A percentile compares a stretch with the other conserved stretches of the same genome.
phyloP scores from a whole-genome alignment of 2,888 invertebrate genomes.

The Alsophila aescularia region DNA sequence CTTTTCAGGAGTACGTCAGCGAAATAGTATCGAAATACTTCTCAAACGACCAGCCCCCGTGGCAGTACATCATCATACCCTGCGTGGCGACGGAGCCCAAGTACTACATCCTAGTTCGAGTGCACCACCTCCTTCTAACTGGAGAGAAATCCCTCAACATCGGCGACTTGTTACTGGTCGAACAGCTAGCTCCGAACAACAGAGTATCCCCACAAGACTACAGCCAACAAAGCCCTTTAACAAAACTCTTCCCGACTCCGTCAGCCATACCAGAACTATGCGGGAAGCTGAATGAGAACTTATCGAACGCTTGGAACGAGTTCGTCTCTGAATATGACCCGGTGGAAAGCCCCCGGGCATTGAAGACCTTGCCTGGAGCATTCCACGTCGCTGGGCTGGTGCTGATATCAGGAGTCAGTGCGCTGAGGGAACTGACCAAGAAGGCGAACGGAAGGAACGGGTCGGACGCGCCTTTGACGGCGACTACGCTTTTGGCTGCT shows the following conservation, averaged over 20 bases:
- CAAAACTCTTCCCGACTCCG: conserved; percentile 84
- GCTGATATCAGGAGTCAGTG: conserved; percentile 87
- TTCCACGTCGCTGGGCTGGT: conserved; percentile 86
- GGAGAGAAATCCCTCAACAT: conserved; percentile 89
- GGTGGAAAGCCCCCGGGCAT: conserved; percentile 87
- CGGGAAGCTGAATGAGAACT: conserved; percentile 87
- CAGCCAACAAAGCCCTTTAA: conserved; percentile 72
- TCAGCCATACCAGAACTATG: conserved; percentile 87
- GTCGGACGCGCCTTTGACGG: conserved; percentile 71
- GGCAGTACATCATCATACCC: conserved; percentile 92
- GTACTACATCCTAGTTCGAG: conserved; percentile 88
- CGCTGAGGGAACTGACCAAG: conserved; percentile 86
- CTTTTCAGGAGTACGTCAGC: conserved; percentile 89
- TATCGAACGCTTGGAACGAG: conserved; percentile 92
- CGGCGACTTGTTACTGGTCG: conserved; percentile 89
- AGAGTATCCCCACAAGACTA: conserved; percentile 60
- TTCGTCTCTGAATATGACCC: conserved; percentile 92
- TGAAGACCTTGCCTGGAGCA: conserved; percentile 85
- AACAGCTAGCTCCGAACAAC: conserved; percentile 66
- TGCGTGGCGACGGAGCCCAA: conserved; percentile 77
- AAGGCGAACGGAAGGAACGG: conserved; percentile 62
- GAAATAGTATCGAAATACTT: conserved; percentile 91
- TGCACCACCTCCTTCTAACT: conserved; percentile 90
- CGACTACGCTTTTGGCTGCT: conserved; percentile 70
- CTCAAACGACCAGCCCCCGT: conserved; percentile 88